A percentile compares a stretch with the other conserved stretches of the same genome.
Evolutionary conservation across 2,888 invertebrate species (phyloP).

Genomic region (Chalcis sispes): DNA sequence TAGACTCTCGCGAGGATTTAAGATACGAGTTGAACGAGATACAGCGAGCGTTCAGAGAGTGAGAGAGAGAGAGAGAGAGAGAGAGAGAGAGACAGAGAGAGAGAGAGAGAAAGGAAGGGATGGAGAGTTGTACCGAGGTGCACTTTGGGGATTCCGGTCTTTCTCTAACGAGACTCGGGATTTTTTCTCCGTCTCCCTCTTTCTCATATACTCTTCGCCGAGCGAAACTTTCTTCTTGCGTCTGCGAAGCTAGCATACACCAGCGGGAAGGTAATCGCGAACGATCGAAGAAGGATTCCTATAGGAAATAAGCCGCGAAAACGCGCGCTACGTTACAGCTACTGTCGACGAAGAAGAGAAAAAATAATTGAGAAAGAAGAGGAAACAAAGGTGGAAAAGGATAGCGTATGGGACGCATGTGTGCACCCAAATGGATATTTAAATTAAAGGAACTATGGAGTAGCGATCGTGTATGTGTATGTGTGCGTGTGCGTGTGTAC

Average conservation of each 20-base stretch:
- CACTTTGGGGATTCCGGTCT: slow-evolving; percentile 66
- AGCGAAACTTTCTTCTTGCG: slow-evolving; percentile 35
- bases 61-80: slow-evolving; percentile 6
- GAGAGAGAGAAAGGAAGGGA: slow-evolving; percentile 1
- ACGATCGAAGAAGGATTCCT: slow-evolving; percentile 58
- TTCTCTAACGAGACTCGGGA: slow-evolving; percentile 64
- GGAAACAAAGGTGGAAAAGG: neutral
- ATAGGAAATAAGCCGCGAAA: slow-evolving; percentile 45
- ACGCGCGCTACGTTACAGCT: neutral
- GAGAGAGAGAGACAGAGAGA: neutral
- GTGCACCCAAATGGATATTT: too few relatives aligned
- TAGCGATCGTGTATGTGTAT: too few relatives aligned
- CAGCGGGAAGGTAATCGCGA: slow-evolving; percentile 59
- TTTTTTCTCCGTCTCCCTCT: too few relatives aligned
- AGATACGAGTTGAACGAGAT: slow-evolving; percentile 52
- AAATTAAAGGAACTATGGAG: too few relatives aligned
- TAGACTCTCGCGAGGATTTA: slow-evolving; percentile 63
- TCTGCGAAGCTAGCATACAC: slow-evolving; percentile 64
- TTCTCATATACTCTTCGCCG: too few relatives aligned
- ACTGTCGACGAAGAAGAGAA: too few relatives aligned
- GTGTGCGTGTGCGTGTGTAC: too few relatives aligned
- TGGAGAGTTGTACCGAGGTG: slow-evolving; percentile 58
- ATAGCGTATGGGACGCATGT: too few relatives aligned
- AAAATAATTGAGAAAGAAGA: neutral
- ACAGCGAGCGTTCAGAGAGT: too few relatives aligned